phyloP scores from a whole-genome alignment of 1,140 invertebrate genomes.

The Battus philenor region DNA sequence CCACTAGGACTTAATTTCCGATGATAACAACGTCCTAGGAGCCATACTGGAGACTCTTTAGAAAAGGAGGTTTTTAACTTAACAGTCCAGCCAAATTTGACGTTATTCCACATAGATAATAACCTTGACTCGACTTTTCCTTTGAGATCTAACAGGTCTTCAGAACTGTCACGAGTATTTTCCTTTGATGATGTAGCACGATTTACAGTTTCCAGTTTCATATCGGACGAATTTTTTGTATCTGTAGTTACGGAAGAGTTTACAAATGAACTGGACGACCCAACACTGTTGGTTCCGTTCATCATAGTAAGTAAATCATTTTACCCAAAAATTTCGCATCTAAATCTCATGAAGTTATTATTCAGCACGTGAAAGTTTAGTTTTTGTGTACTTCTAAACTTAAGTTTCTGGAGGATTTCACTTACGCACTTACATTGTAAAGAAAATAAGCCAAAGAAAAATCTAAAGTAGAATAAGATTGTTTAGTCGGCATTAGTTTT shows the following conservation, averaged over 20 bases:
- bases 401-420: constrained; percentile 3
- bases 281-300: constrained; percentile 44
- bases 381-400: background rate
- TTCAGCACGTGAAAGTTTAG: constrained; percentile 2
- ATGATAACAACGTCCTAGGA: constrained; percentile 89
- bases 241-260: constrained; percentile 28
- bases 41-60: constrained; percentile 90
- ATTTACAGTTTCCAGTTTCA: constrained; percentile 33
- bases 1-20: constrained; percentile 80
- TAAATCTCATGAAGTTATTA: constrained; percentile 6
- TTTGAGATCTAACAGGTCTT: constrained; percentile 76
- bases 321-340: constrained; percentile 8
- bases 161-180: constrained; percentile 55
- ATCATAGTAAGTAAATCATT: constrained; percentile 28
- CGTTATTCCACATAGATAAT: constrained; percentile 92
- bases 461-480: background rate
- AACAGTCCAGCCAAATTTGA: constrained; percentile 90
- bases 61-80: constrained; percentile 90
- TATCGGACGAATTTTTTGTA: constrained; percentile 28
- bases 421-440: background rate
- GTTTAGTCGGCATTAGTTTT: background rate
- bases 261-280: constrained; percentile 29
- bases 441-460: background rate
- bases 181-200: constrained; percentile 40
- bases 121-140: constrained; percentile 89